Evolutionary conservation across 2,888 invertebrate genomes (phyloP).

Genomic region (Autographa pulchrina): DNA sequence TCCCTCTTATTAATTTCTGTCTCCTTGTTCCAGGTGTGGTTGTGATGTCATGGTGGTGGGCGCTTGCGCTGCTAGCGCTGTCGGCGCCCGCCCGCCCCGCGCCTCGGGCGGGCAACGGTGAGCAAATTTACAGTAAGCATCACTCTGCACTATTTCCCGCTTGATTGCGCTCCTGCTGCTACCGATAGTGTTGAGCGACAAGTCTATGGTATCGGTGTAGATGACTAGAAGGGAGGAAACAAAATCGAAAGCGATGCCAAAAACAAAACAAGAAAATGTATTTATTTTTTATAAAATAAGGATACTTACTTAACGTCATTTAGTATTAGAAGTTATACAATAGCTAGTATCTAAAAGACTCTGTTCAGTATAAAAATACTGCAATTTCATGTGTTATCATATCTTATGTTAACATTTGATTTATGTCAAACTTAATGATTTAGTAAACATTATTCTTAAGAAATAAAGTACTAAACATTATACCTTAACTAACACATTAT

Average conservation of each 20-base stretch:
- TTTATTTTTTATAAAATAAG: no score
- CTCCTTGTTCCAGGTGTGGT: slow-evolving; percentile 84
- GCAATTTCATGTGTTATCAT: no score
- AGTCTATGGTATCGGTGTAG: slow-evolving; percentile 37
- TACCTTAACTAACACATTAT: no score
- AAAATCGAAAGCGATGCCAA: neutral
- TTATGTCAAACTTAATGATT: no score
- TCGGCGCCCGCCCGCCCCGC: slow-evolving; percentile 83
- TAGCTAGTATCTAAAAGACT: no score
- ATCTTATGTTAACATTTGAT: no score
- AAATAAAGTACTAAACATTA: no score
- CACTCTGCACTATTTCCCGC: slow-evolving; percentile 69
- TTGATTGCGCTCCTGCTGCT: slow-evolving; percentile 45
- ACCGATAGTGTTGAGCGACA: slow-evolving; percentile 27
- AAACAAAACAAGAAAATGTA: neutral
- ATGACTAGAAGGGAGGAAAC: neutral
- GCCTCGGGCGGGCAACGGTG: slow-evolving; percentile 87
- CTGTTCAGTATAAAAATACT: no score
- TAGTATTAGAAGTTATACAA: no score
- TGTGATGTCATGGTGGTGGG: slow-evolving; percentile 90
- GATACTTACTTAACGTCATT: no score
- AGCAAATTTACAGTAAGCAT: slow-evolving; percentile 88
- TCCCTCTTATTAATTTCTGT: neutral
- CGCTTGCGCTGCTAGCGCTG: slow-evolving; percentile 86
- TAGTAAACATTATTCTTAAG: no score